These are phyloP conservation scores for Callionymus lyra DNA, from an alignment of 2,113 vertebrate genomes.

Conservation along the genomic window DNA sequence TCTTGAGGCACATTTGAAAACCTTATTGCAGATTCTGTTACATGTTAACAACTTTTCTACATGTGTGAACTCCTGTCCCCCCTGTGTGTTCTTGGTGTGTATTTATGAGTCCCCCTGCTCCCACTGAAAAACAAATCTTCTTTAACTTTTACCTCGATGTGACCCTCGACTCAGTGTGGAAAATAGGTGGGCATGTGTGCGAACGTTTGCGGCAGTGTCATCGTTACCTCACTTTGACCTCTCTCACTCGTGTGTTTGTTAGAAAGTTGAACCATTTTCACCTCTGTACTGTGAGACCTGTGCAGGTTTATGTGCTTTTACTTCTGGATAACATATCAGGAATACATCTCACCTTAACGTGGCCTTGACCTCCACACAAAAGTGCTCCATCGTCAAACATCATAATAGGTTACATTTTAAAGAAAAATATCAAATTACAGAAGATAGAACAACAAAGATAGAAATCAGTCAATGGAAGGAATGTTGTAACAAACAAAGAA, in stretches of 20 bases:
- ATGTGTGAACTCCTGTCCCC: constrained; percentile 5
- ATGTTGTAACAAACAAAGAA: too few relatives aligned
- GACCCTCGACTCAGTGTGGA: constrained; percentile 22
- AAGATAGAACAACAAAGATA: too few relatives aligned
- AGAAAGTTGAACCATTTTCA: constrained; percentile 29
- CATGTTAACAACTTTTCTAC: background rate
- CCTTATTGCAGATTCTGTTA: background rate
- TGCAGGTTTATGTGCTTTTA: constrained; percentile 11
- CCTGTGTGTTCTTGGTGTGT: constrained; percentile 28
- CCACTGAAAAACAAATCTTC: constrained; percentile 48
- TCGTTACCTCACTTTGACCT: constrained; percentile 40
- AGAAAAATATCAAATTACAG: too few relatives aligned
- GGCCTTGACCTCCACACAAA: constrained; percentile 20
- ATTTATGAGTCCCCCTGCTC: constrained; percentile 44
- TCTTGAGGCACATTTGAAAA: too few relatives aligned
- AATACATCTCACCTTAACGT: constrained; percentile 41
- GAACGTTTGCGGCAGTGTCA: constrained; percentile 19
- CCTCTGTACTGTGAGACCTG: constrained; percentile 38
- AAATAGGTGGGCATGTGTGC: constrained; percentile 5
- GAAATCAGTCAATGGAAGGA: too few relatives aligned
- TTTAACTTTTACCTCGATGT: constrained; percentile 39
- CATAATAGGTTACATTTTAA: too few relatives aligned
- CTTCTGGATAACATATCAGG: constrained; percentile 18
- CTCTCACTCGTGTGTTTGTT: constrained; percentile 1
- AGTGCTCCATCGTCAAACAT: background rate